Evolutionary conservation across 2,797 vertebrate species (phyloP).

Genomic region (Apogon talboti): DNA sequence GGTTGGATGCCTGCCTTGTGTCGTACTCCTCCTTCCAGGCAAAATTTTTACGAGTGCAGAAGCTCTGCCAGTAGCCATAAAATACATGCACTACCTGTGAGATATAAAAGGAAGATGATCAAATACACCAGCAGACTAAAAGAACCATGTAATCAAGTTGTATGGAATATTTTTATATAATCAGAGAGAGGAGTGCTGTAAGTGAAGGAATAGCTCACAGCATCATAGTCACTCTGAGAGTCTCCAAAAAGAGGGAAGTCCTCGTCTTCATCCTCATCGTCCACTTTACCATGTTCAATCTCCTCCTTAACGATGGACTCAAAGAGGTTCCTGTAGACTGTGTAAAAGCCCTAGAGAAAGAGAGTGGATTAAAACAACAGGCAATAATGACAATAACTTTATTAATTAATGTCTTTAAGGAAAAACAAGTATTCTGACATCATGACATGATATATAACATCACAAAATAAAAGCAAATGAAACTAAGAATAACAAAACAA

Average conservation of each 20-base stretch:
- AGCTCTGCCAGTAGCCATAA: constrained; percentile 98
- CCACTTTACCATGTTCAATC: constrained; percentile 85
- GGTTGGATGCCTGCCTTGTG: constrained; percentile 94
- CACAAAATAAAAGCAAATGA: no score
- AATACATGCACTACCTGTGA: constrained; percentile 93
- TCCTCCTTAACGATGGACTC: constrained; percentile 93
- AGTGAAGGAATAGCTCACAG: constrained; percentile 76
- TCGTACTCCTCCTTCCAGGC: constrained; percentile 98
- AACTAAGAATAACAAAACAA: neutral
- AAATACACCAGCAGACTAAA: neutral
- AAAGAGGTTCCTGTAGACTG: constrained; percentile 92
- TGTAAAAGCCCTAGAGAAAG: constrained; percentile 89
- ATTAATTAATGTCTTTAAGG: no score
- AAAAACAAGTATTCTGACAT: no score
- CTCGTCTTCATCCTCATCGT: constrained; percentile 80
- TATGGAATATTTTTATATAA: neutral
- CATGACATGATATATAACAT: no score
- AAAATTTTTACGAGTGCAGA: constrained; percentile 93
- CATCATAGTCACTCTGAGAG: constrained; percentile 93
- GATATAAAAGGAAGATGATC: neutral
- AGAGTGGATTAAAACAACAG: neutral
- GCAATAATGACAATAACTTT: neutral
- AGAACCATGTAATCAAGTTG: constrained; percentile 1
- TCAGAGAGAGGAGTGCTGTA: neutral
- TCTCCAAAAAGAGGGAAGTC: constrained; percentile 92